Base-by-base conservation (phyloP, 2,888 invertebrate species). In the Clepsis dumicolana region DNA sequence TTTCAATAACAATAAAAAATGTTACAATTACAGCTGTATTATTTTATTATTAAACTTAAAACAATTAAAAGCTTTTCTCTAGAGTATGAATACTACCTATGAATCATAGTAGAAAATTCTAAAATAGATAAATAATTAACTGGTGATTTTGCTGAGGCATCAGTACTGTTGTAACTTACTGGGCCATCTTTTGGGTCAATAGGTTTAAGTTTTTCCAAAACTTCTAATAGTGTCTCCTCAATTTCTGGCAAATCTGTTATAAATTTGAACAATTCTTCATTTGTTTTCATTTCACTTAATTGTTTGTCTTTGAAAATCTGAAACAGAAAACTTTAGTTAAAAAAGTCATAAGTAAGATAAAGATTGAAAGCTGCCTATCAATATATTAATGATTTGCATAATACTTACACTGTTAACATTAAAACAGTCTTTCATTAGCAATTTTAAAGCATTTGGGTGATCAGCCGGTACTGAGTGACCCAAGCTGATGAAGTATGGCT, bases 401-500 rank as follows among this genome's bases (percentile, higher is more conserved):
- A 38, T 48, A 48, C 48, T 48, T 48, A 48, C 48, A 12, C 21
- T 48, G 21, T 48, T 48, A 21, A 48, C 48, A 48, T 48, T 48
- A 21, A 21, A 48, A 48, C 48, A 48, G 21, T 48, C 48, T 48
- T 21, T 48, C 2, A 48, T 48, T 21, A 48, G 21, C 21, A 48
- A 21, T 48, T 48, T 48, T 12, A 48, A 21, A 21, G 48, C 48
- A 21, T 48, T 21, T 12, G 48, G 21, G 14, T 48, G 48, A 10
- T 48, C 48, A 3, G 48, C 48, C 12, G 48, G 48, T 10, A 48
- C 48, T 21, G 48, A 48, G 48, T 48, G 48, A 10, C 21, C 48
- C 10, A 48, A 48, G 21, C 48, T 48, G 12, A 48, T 48, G 48
- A 48, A 48, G 12, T 48, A 48, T 21, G 48, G 48, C 21, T 48